Evolutionary conservation across 2,797 vertebrate species (phyloP).

Genomic region (Gadopsis marmoratus): DNA sequence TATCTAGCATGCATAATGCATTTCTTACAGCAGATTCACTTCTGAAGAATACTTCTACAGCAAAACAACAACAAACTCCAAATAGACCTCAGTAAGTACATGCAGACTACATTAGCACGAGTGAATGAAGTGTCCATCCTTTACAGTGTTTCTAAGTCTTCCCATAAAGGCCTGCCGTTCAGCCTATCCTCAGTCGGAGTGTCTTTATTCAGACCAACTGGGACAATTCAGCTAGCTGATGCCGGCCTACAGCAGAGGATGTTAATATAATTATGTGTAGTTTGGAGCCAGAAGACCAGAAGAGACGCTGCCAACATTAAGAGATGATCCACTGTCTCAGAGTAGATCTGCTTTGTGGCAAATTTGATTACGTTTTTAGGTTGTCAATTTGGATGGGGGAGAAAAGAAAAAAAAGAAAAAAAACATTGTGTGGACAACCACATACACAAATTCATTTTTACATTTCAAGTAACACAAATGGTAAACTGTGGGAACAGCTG

Average conservation of each 20-base stretch:
- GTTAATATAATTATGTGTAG: constrained; percentile 54
- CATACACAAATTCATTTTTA: constrained; percentile 12
- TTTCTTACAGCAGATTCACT: too few relatives aligned
- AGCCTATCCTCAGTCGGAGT: constrained; percentile 4
- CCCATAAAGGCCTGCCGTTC: constrained; percentile 17
- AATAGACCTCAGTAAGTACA: constrained; percentile 21
- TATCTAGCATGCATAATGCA: constrained; percentile 23
- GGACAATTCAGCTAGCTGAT: constrained; percentile 42
- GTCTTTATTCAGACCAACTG: constrained; percentile 31
- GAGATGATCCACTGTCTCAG: constrained; percentile 11
- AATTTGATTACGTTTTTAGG: constrained; percentile 41
- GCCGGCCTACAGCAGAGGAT: constrained; percentile 23
- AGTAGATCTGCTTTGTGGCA: constrained; percentile 22
- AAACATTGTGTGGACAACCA: not conserved
- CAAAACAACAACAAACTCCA: not conserved
- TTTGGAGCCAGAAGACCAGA: constrained; percentile 43
- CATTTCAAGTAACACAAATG: constrained; percentile 23
- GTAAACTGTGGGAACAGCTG: not conserved
- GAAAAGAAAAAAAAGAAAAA: constrained; percentile 5
- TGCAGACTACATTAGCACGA: not conserved
- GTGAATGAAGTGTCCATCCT: constrained; percentile 4
- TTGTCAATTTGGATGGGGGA: constrained; percentile 28
- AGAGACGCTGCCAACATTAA: constrained; percentile 37
- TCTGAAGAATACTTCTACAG: constrained; percentile 31
- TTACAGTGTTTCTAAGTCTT: not conserved